Conservation (phyloP, 2,888 invertebrate species). For the Teinopalpus imperialis region DNA sequence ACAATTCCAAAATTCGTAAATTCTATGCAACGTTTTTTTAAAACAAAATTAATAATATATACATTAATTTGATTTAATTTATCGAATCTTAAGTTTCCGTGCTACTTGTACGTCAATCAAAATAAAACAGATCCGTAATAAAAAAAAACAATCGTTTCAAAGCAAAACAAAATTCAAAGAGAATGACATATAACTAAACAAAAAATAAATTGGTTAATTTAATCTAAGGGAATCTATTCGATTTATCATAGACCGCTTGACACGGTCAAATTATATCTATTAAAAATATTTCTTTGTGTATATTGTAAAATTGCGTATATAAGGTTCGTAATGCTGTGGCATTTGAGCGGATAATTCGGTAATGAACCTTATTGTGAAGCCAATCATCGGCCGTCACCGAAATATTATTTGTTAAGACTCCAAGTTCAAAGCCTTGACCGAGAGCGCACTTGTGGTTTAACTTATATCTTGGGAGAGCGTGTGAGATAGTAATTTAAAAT, state of each 20-base stretch:
- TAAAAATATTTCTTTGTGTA: conserved; percentile 9
- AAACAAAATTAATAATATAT: too few species aligned
- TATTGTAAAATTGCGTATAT: conserved; percentile 1
- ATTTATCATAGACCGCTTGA: conserved; percentile 15
- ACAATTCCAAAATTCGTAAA: too few species aligned
- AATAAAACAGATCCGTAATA: too few species aligned
- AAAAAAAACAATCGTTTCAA: too few species aligned
- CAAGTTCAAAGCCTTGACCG: conserved; percentile 20
- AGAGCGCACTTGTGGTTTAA: conserved; percentile 3
- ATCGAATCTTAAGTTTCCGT: too few species aligned
- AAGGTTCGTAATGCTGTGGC: conserved; percentile 10
- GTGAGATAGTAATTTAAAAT: too few species aligned
- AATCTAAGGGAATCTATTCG: conserved; percentile 10
- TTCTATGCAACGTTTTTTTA: too few species aligned
- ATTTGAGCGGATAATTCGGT: conserved; percentile 9
- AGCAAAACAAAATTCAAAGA: conserved; percentile 7
- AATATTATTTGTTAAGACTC: conserved; percentile 5
- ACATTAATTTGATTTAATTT: too few species aligned
- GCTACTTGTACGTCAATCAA: too few species aligned
- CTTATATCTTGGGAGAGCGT: too few species aligned
- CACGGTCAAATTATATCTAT: not conserved
- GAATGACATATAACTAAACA: not conserved
- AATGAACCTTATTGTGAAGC: conserved; percentile 24
- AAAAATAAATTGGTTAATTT: conserved; percentile 14
- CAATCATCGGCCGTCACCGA: conserved; percentile 24